Percentiles rank a stretch among this genome's conserved stretches.
These are phyloP conservation scores for Eudasyphora cyanicolor DNA, from an alignment of 2,888 invertebrate genomes.

Conservation along the genomic window DNA sequence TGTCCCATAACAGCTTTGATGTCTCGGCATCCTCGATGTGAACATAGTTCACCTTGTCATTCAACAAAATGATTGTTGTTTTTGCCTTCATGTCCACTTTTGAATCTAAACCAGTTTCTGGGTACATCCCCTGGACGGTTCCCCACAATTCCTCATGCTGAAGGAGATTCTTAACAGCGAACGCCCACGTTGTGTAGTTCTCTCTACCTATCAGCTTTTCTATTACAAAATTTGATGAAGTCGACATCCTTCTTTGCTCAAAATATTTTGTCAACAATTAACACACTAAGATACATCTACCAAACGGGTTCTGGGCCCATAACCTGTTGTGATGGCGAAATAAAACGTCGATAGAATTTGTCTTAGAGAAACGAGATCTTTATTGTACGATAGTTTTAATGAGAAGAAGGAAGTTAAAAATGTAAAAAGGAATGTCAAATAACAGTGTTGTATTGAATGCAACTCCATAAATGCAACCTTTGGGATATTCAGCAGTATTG, in stretches of 20 bases:
- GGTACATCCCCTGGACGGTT: constrained; percentile 42
- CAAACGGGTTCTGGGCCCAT: background rate
- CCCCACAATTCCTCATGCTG: no score
- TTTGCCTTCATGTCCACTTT: constrained; percentile 7
- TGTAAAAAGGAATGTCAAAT: no score
- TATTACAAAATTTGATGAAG: constrained; percentile 23
- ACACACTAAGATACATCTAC: background rate
- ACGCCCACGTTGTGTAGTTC: constrained; percentile 43
- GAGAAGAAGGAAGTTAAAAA: no score
- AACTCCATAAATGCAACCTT: no score
- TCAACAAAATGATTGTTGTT: background rate
- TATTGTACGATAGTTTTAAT: no score
- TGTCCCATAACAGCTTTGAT: constrained; percentile 53
- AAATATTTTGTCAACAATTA: background rate
- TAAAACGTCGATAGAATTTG: background rate
- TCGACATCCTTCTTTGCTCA: constrained; percentile 1
- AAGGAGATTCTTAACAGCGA: constrained; percentile 43
- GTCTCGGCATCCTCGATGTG: constrained; percentile 42
- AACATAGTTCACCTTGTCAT: constrained; percentile 53
- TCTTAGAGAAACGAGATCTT: no score
- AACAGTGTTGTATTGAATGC: no score
- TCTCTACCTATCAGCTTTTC: constrained; percentile 41
- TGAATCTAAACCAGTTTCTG: constrained; percentile 14
- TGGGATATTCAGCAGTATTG: no score
- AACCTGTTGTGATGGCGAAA: background rate